Conservation (phyloP, 2,888 invertebrate species). For the Acholoe squamosa region DNA sequence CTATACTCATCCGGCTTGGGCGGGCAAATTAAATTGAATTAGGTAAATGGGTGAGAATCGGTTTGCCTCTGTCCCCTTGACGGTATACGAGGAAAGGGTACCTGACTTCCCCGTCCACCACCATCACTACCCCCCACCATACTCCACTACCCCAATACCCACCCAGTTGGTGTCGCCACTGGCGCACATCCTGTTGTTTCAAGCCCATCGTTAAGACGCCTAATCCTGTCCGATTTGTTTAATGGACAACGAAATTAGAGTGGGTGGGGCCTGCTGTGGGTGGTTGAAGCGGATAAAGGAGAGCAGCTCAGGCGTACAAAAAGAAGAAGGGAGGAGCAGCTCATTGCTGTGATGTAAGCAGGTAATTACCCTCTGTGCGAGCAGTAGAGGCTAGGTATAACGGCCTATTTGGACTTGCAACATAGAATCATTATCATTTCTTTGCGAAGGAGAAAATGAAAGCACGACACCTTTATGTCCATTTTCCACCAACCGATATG, state of each 20-base stretch:
- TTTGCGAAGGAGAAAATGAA: too few relatives aligned
- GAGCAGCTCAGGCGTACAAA: not conserved
- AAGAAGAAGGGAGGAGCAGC: not conserved
- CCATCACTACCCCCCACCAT: too few relatives aligned
- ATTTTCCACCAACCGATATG: too few relatives aligned
- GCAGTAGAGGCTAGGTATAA: not conserved
- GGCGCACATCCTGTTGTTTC: not conserved
- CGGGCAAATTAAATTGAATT: constrained; percentile 38
- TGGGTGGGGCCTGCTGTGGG: not conserved
- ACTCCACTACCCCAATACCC: too few relatives aligned
- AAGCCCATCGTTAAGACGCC: constrained; percentile 4
- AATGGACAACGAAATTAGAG: constrained; percentile 46
- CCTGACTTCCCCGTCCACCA: not conserved
- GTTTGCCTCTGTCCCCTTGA: not conserved
- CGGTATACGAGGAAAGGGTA: not conserved
- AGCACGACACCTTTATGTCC: too few relatives aligned
- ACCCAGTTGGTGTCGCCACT: not conserved
- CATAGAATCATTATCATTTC: too few relatives aligned
- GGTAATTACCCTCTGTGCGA: not conserved
- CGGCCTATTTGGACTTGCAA: not conserved
- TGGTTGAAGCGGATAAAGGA: not conserved
- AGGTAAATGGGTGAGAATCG: not conserved
- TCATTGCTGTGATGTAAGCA: not conserved
- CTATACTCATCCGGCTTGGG: constrained; percentile 10
- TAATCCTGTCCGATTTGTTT: constrained; percentile 38